phyloP scores from a whole-genome alignment of 2,797 vertebrate species.

The Acrossocheilus fasciatus region DNA sequence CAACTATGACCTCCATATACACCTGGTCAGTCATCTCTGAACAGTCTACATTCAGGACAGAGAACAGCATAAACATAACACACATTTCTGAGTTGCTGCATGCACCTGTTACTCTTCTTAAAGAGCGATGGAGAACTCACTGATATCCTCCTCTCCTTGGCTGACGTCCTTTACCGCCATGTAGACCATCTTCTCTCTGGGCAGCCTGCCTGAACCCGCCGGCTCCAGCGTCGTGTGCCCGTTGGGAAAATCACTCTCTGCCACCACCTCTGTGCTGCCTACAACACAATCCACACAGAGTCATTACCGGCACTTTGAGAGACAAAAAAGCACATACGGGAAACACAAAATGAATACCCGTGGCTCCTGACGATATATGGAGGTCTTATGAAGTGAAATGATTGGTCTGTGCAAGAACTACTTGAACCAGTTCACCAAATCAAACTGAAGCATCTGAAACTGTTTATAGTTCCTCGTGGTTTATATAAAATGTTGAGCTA shows the following conservation, averaged over 20 bases:
- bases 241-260: constrained; percentile 95
- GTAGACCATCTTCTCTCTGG: constrained; percentile 99
- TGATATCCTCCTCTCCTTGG: constrained; percentile 91
- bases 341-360: neutral
- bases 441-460: no score
- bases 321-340: neutral
- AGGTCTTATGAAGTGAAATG: no score
- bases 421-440: no score
- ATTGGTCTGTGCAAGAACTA: no score
- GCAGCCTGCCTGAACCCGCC: constrained; percentile 84
- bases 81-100: neutral
- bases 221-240: constrained; percentile 93
- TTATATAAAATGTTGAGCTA: no score
- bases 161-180: constrained; percentile 96
- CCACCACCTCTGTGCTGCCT: constrained; percentile 98
- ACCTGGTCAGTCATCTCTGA: constrained; percentile 90
- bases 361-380: neutral
- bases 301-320: neutral
- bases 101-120: neutral
- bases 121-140: constrained; percentile 77
- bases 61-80: neutral
- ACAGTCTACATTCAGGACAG: constrained; percentile 72
- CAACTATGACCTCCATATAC: constrained; percentile 90
- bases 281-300: constrained; percentile 32
- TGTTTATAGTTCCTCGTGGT: no score